phyloP scores from a whole-genome alignment of 1,140 invertebrate genomes.

The Zophobas morio region DNA sequence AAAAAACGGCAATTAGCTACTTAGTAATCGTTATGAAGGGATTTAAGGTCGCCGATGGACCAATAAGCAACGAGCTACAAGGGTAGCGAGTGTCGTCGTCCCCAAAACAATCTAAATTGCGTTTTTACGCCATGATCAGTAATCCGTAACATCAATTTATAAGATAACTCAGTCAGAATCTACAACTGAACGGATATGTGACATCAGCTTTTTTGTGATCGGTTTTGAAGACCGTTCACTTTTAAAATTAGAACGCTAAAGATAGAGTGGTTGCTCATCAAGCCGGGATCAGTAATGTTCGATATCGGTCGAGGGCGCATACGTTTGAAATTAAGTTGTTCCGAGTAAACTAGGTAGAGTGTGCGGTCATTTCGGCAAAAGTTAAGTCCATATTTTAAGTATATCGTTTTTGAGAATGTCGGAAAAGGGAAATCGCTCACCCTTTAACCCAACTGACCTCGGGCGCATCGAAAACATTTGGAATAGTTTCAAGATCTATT shows the following conservation, averaged over 20 bases:
- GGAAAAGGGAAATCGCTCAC: background rate
- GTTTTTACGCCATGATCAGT: background rate
- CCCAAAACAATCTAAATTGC: too few species aligned
- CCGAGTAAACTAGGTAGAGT: background rate
- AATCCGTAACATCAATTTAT: conserved; percentile 26
- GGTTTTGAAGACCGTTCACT: conserved; percentile 21
- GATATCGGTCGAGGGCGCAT: background rate
- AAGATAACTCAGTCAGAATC: conserved; percentile 21
- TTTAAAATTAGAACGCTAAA: conserved; percentile 34
- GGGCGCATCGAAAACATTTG: conserved; percentile 29
- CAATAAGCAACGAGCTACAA: too few species aligned
- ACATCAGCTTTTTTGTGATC: conserved; percentile 18
- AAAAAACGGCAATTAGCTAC: too few species aligned
- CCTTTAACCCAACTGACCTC: conserved; percentile 27
- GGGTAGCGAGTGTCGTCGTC: too few species aligned
- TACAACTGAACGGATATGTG: conserved; percentile 18
- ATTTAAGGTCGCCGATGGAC: too few species aligned
- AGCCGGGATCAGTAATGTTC: conserved; percentile 8
- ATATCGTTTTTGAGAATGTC: conserved; percentile 6
- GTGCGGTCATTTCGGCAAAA: background rate
- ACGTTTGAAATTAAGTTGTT: conserved; percentile 11
- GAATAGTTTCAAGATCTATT: conserved; percentile 38
- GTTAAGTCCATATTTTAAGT: conserved; percentile 1
- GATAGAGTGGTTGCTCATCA: conserved; percentile 23
- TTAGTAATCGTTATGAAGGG: too few species aligned